Base-by-base conservation (phyloP, 1,140 invertebrate genomes). In the Paraescarpia echinospica region DNA sequence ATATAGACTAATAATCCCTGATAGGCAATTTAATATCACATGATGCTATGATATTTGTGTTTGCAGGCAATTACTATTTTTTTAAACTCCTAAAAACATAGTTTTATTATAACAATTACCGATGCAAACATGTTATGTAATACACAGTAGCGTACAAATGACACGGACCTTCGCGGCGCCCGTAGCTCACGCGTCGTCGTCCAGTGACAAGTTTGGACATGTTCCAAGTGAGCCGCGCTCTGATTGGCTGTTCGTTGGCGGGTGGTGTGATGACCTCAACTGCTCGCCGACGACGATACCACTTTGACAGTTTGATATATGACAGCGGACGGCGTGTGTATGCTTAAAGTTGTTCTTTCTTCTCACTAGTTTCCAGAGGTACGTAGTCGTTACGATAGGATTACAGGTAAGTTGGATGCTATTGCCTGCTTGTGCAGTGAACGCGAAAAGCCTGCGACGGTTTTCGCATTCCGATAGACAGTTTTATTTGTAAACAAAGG, bases 251-350 rank as follows among this genome's bases (percentile, higher is more conserved):
- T 0, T 27, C 12, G 59, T 77, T 77, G 59, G 59, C 59, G 59
- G 59, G 59, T 77, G 59, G 59, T 77, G 59, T 77, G 59, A 77
- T 77, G 59, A 77, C 59, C 59, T 77, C 59, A 77, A 77, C 59
- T 18, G 59, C 59, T 77, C 59, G 59, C 22, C 59, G 27, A 31
- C 59, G 59, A 77, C 22, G 59, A 77, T 77, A 77, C 59, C 59
- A 77, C 59, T 77, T 77, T 77, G 59, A 77, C 59, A 77, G 59
- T 77, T 77, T 77, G 59, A 77, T 77, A 77, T 77, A 77, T 77
- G 59, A 77, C 59, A 77, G 59, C 59, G 59, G 59, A 77, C 59
- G 27, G 59, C 22, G 59, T 18, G 59, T 77, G 59, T 77, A 77
- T 77, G 59, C 59, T 27, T 31, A 77, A 77, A 77, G 59, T 77